Evolutionary conservation across 2,888 invertebrate species (phyloP), one percentile per base, ranked within the genome.

Genomic region (Gibbula magus): DNA sequence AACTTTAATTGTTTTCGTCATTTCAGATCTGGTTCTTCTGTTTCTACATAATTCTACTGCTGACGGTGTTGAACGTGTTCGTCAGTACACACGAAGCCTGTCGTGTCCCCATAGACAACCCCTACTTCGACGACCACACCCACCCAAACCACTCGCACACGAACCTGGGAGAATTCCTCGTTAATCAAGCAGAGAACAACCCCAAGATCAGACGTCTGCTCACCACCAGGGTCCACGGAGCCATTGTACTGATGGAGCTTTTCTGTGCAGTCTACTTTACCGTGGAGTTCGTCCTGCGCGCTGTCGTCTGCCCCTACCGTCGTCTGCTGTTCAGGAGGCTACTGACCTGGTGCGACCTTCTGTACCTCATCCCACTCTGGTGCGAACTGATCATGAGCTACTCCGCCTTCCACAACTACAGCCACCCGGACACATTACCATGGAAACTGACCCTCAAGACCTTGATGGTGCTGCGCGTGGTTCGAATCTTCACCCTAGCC

Each of bases 21-120:
- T 87, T 89, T 80, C 87, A 90, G 89, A 45, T 87, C 20, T 90
- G 88, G 83, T 85, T 87, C 3, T 74, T 82, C 16, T 20, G 86
- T n/a, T 87, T 87, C 80, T 85, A 88, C 80, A 75, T 86, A 8
- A 80, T 90, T 16, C 84, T 89, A 0, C 73, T 89, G 18, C 8
- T 87, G 29, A 85, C 88, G 51, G 88, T 90, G 32, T 52, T 85
- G 2, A 85, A 83, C 18, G 79, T 88, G 22, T 88, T 74, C 35
- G 13, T 74, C 51, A 74, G 45, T 51, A 51, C 35, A 0, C 32
- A 52, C 8, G 51, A n/a, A 20, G 53, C n/a, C 18, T 32, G 35
- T 16, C 74, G 53, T 20, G 51, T 51, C 5, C 39, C 45, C 29
- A 66, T 25, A 22, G 29, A 61, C 61, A 29, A n/a, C 78, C 25